Evolutionary conservation across 2,888 invertebrate genomes (phyloP), one percentile per base, ranked within the genome.

Genomic region (Eupithecia exiguata): DNA sequence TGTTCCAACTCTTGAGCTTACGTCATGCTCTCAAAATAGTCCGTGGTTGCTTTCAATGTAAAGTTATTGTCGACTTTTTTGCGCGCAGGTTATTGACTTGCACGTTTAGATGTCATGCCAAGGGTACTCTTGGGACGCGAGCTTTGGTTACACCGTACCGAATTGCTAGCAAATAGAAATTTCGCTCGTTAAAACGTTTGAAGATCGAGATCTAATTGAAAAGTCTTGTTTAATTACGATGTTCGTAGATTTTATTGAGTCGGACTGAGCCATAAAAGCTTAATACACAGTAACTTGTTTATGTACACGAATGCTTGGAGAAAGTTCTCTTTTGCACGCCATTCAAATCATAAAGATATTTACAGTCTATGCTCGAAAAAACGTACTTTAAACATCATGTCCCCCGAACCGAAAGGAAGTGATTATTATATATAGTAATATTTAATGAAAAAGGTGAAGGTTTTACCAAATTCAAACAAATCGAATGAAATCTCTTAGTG

Each of bases 21-120:
- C 92, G 91, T 94, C 94, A 94, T 87, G 84, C 80, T 84, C 88
- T 87, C 81, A 86, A 88, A 92, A 94, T 92, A 94, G 89, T 86
- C 83, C 84, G 83, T 84, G 88, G 83, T 83, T 81, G 83, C 88
- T 89, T 90, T 92, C 90, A 89, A 89, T 91, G 89, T 87, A 84
- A 86, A 90, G 87, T 90, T 90, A 90, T 89, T 91, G 89, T 90
- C 86, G 84, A 85, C n/a, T 90, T 93, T 92, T 92, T 92, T 90
- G 88, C 87, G 80, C 81, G 81, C 87, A 85, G 93, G 93, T 93
- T 92, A 89, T 92, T 92, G 94, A 92, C 94, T 90, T 86, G 83
- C 74, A 75, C 81, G 69, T 84, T 89, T 92, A 87, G 91, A 94
- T 92, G 94, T 94, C 94, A 92, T 78, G 89, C 86, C 92, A 93